Base-by-base conservation (phyloP, 2,797 vertebrate genomes). In the Pipistrellus pipistrellus region DNA sequence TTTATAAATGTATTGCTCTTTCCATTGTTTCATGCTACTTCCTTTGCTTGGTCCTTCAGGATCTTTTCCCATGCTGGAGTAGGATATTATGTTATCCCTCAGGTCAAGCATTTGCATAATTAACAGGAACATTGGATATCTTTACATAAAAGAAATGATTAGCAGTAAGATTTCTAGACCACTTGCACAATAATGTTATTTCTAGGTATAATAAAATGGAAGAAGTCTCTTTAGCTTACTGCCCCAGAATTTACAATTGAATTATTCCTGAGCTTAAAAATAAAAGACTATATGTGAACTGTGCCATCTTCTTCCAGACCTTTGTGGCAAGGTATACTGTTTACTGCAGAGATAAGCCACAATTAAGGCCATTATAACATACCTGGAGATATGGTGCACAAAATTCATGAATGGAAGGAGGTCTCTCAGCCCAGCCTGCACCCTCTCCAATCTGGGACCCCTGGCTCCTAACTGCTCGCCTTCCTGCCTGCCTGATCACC, bases 121-220 rank as follows among this genome's bases (percentile, higher is more conserved):
- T 90, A 21, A 27, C 1, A 90, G 35, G 20, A 48, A 38, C 75
- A 57, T 53, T 90, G 7, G 11, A n/a, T 69, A n/a, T 66, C 8
- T 90, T 62, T 64, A 71, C 21, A 2, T 90, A 41, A 88, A 86
- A 64, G 17, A 41, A 78, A 87, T 95, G 17, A 55, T 73, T 78
- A 87, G 6, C 38, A 81, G n/a, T 83, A 62, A 77, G 35, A 83
- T 71, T 62, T 48, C 62, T 88, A 51, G 20, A 53, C 13, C 17
- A 78, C 46, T 38, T 88, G n/a, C 27, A 35, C 30, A n/a, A 4
- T 68, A 53, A 84, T 51, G 4, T 66, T 27, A 87, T 78, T 90
- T 90, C 17, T 6, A 55, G 84, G 21, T 46, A 55, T 87, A 87
- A 66, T 15, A 64, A 25, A 76, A 9, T 41, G 8, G 21, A 59